Percentiles rank a stretch among this genome's conserved stretches.
Conservation (phyloP, 2,888 invertebrate species). For the Physocephala rufipes region DNA sequence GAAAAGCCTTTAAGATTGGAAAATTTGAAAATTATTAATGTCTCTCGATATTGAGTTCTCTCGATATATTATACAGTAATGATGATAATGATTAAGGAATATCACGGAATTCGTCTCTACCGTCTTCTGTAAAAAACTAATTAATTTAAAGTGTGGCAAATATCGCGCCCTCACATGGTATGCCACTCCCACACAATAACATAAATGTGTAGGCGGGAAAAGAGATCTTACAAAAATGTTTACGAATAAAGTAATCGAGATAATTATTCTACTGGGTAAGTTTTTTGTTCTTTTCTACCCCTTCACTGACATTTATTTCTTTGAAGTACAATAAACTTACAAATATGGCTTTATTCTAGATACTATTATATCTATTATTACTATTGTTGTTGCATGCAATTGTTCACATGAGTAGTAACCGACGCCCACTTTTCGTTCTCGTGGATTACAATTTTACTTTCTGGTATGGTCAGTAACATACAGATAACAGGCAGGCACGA, state of each 20-base stretch:
- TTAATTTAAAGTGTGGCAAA: constrained; percentile 3
- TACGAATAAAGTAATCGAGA: background rate
- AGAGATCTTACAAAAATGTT: constrained; percentile 18
- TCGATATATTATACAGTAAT: constrained; percentile 4
- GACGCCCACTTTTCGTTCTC: background rate
- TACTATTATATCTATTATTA: background rate
- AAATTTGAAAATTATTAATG: too few relatives aligned
- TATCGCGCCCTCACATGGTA: background rate
- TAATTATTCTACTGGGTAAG: constrained; percentile 31
- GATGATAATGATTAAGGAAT: background rate
- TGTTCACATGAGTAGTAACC: background rate
- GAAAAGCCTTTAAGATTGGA: too few relatives aligned
- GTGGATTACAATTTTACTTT: constrained; percentile 27
- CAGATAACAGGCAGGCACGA: background rate
- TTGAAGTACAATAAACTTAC: too few relatives aligned
- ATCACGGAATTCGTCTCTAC: background rate
- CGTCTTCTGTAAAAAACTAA: background rate
- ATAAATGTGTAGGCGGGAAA: background rate
- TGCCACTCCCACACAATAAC: background rate
- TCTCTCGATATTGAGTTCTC: too few relatives aligned
- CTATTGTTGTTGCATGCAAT: constrained; percentile 19
- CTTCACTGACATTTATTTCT: background rate
- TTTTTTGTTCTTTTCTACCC: background rate
- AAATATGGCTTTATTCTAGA: too few relatives aligned
- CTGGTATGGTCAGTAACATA: constrained; percentile 13